phyloP scores from a whole-genome alignment of 2,113 vertebrate genomes.

The Chionis minor region DNA sequence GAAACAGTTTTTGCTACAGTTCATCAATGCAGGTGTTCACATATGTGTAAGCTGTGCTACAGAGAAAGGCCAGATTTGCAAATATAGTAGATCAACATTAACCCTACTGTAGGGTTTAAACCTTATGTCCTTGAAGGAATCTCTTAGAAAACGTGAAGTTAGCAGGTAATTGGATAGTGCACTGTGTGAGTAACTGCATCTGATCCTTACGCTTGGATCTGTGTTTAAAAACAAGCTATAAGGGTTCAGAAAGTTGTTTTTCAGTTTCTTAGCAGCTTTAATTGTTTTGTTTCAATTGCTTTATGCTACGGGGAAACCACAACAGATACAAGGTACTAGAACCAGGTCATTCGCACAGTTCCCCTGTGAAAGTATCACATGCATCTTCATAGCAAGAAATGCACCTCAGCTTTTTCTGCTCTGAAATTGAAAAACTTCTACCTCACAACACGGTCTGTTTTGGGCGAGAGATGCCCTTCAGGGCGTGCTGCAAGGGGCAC shows the following conservation, averaged over 20 bases:
- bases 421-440: neutral
- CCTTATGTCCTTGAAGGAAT: neutral
- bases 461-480: neutral
- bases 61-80: neutral
- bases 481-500: neutral
- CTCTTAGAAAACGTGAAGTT: neutral
- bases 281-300: neutral
- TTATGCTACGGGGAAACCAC: neutral
- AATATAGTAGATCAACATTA: neutral
- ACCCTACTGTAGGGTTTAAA: neutral
- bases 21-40: neutral
- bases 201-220: neutral
- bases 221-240: neutral
- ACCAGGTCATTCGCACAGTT: constrained; percentile 2
- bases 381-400: neutral
- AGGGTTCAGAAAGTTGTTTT: neutral
- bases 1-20: neutral
- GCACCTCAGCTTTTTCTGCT: neutral
- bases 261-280: neutral
- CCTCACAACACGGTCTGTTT: neutral
- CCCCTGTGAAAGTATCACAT: neutral
- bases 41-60: neutral
- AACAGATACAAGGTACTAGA: neutral
- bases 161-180: neutral
- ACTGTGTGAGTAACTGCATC: neutral